Evolutionary conservation across 2,113 vertebrate genomes (phyloP).

Genomic region (Fregata magnificens): DNA sequence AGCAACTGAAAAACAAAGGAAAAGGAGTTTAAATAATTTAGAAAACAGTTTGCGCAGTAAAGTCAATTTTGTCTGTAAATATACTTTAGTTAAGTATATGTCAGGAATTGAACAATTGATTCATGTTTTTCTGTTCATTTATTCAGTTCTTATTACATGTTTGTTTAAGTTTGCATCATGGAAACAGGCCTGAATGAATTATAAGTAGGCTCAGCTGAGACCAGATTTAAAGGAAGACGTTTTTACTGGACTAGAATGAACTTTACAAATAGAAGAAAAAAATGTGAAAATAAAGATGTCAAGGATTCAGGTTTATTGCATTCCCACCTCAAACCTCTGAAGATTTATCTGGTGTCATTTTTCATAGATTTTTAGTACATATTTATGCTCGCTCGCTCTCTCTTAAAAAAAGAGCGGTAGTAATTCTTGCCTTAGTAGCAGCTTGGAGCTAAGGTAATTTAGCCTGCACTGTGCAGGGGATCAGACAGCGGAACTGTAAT

Average conservation of each 20-base stretch:
- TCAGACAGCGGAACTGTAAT: background rate
- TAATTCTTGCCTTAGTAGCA: slow-evolving; percentile 4
- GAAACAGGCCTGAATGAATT: background rate
- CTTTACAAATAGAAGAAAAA: background rate
- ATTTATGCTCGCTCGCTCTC: slow-evolving; percentile 3
- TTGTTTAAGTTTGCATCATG: background rate
- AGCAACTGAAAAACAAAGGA: background rate
- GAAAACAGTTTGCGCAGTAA: background rate
- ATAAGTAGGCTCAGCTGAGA: background rate
- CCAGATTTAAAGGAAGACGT: background rate
- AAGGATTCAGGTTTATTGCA: background rate
- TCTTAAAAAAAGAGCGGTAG: background rate
- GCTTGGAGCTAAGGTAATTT: slow-evolving; percentile 9
- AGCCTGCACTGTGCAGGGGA: slow-evolving; percentile 6
- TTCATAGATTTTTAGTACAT: background rate
- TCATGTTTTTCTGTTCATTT: background rate
- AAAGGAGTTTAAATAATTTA: background rate
- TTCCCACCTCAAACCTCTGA: background rate
- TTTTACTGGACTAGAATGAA: background rate
- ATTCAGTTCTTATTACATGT: background rate
- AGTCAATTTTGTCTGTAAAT: background rate
- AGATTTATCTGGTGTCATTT: background rate
- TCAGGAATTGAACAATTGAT: background rate
- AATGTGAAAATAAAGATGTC: slow-evolving; percentile 31
- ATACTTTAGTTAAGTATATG: background rate